Conservation (phyloP, 2,797 vertebrate species). For the Champsocephalus gunnari region DNA sequence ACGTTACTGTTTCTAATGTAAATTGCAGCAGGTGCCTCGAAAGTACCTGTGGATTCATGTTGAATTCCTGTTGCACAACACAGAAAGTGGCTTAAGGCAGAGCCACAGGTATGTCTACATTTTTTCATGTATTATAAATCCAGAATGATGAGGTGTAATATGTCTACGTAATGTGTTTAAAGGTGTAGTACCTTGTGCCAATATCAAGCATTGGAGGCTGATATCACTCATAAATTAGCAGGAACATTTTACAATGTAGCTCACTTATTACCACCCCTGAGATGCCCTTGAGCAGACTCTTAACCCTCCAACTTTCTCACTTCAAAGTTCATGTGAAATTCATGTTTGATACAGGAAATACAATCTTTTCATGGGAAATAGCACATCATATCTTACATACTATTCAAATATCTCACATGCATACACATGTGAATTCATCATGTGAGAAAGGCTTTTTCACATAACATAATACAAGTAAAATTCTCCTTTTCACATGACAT, state of each 20-base stretch:
- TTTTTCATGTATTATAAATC: constrained; percentile 27
- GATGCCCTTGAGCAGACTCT: background rate
- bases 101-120: constrained; percentile 75
- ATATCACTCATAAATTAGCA: background rate
- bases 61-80: constrained; percentile 34
- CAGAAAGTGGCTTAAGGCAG: constrained; percentile 22
- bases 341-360: background rate
- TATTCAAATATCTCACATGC: background rate
- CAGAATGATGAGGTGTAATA: constrained; percentile 22
- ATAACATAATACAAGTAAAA: background rate
- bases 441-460: background rate
- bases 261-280: background rate
- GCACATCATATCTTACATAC: background rate
- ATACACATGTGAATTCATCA: background rate
- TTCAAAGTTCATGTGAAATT: background rate
- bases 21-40: constrained; percentile 51
- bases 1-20: background rate
- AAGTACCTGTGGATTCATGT: constrained; percentile 38
- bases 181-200: background rate
- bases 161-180: constrained; percentile 6
- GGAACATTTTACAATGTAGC: background rate
- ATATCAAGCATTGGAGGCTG: background rate
- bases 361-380: background rate
- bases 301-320: background rate
- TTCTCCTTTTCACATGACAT: background rate